phyloP scores from a whole-genome alignment of 2,888 invertebrate genomes.

The Steinernema hermaphroditum region DNA sequence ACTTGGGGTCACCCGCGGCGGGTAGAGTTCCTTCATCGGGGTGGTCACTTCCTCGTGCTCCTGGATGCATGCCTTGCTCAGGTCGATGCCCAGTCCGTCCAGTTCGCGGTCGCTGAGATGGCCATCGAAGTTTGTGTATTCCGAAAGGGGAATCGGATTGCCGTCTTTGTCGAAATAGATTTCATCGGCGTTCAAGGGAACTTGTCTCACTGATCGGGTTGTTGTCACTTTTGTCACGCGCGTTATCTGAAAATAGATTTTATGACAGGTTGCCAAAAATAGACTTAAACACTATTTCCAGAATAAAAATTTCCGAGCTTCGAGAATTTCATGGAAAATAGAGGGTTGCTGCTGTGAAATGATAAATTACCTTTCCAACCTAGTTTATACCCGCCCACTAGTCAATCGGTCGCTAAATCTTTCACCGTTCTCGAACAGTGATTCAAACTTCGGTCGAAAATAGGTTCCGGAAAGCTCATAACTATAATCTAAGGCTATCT shows the following conservation, averaged over 20 bases:
- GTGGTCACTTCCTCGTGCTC: conserved; percentile 43
- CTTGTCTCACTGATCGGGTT: conserved; percentile 63
- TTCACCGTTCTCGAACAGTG: too few relatives aligned
- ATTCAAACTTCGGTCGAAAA: too few relatives aligned
- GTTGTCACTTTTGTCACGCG: conserved; percentile 66
- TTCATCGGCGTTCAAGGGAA: conserved; percentile 61
- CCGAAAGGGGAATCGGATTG: conserved; percentile 37
- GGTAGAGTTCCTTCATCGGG: conserved; percentile 20
- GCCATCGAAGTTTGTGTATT: conserved; percentile 12
- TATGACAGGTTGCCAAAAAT: background rate
- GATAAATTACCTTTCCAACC: too few relatives aligned
- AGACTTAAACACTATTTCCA: conserved; percentile 1
- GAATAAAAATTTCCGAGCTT: too few relatives aligned
- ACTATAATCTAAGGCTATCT: too few relatives aligned
- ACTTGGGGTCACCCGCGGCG: conserved; percentile 44
- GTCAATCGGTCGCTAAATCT: too few relatives aligned
- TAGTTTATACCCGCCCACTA: too few relatives aligned
- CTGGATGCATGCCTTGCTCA: conserved; percentile 44
- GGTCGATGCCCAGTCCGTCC: conserved; percentile 43
- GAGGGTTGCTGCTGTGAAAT: too few relatives aligned
- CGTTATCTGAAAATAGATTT: conserved; percentile 54
- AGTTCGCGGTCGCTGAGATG: conserved; percentile 31
- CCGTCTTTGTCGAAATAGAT: conserved; percentile 63
- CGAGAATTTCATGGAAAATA: too few relatives aligned
- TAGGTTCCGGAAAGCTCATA: too few relatives aligned